phyloP scores from a whole-genome alignment of 2,888 invertebrate genomes.

The Serrognathus titanus region DNA sequence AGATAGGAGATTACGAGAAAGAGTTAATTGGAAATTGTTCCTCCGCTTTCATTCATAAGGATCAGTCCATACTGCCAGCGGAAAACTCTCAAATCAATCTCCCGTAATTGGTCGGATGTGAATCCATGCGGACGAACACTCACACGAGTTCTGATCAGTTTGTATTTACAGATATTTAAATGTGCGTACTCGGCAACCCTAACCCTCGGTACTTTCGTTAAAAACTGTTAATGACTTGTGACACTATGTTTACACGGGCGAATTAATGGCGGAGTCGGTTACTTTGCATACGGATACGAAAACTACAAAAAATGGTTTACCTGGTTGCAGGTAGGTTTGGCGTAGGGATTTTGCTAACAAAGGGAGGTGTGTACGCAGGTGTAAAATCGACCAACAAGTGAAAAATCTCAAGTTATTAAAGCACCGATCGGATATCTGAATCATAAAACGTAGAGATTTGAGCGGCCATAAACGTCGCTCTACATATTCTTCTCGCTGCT shows the following conservation, averaged over 20 bases:
- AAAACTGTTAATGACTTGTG: conserved; percentile 44
- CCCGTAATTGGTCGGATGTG: conserved; percentile 31
- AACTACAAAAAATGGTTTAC: no score
- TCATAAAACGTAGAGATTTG: conserved; percentile 45
- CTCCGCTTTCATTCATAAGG: conserved; percentile 6
- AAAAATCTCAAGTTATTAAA: not conserved
- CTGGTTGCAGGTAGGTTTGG: no score
- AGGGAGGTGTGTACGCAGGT: no score
- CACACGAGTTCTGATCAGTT: conserved; percentile 31
- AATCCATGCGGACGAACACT: conserved; percentile 34
- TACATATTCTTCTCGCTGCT: conserved; percentile 42
- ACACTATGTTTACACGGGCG: conserved; percentile 41
- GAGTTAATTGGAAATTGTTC: conserved; percentile 48
- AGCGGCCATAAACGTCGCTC: conserved; percentile 44
- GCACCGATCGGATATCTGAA: conserved; percentile 16
- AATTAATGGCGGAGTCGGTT: conserved; percentile 39
- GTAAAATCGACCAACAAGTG: no score
- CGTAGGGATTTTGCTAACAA: no score
- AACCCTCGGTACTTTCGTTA: conserved; percentile 33
- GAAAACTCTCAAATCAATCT: conserved; percentile 39
- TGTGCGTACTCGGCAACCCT: conserved; percentile 28
- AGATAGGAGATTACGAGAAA: conserved; percentile 44
- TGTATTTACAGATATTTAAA: conserved; percentile 37
- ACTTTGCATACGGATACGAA: conserved; percentile 25
- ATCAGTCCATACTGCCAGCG: conserved; percentile 24